Evolutionary conservation across 2,888 invertebrate species (phyloP).

Genomic region (Athalia rosae): DNA sequence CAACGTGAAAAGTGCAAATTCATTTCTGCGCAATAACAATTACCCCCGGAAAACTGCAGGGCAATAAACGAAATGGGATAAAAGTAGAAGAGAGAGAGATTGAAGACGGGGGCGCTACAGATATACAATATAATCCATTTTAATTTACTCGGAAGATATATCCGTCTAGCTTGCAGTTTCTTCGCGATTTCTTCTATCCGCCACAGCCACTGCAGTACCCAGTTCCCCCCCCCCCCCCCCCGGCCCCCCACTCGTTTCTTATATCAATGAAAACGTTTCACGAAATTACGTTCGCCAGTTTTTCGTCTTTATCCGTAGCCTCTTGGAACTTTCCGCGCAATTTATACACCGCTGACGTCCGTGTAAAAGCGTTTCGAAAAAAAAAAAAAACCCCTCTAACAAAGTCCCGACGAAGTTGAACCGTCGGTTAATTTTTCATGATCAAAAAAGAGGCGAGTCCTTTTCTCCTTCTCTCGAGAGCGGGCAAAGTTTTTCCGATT

Average conservation of each 20-base stretch:
- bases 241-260: slow-evolving; percentile 62
- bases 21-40: slow-evolving; percentile 46
- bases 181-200: slow-evolving; percentile 40
- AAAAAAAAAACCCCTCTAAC: too few relatives aligned
- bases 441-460: too few relatives aligned
- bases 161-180: slow-evolving; percentile 67
- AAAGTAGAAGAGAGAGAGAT: slow-evolving; percentile 64
- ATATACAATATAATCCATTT: slow-evolving; percentile 72
- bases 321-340: neutral
- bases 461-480: neutral
- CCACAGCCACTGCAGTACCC: too few relatives aligned
- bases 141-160: slow-evolving; percentile 69
- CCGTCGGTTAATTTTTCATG: too few relatives aligned
- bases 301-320: neutral
- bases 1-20: slow-evolving; percentile 41
- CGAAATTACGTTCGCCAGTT: slow-evolving; percentile 66
- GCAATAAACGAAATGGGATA: slow-evolving; percentile 54
- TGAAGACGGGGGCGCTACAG: slow-evolving; percentile 63
- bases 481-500: neutral
- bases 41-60: slow-evolving; percentile 35
- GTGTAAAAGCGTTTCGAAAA: neutral
- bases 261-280: slow-evolving; percentile 68
- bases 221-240: too few relatives aligned
- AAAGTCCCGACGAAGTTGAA: too few relatives aligned
- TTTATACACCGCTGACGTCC: neutral